Conservation (phyloP, 2,888 invertebrate genomes). For the Ormyrus rosae region DNA sequence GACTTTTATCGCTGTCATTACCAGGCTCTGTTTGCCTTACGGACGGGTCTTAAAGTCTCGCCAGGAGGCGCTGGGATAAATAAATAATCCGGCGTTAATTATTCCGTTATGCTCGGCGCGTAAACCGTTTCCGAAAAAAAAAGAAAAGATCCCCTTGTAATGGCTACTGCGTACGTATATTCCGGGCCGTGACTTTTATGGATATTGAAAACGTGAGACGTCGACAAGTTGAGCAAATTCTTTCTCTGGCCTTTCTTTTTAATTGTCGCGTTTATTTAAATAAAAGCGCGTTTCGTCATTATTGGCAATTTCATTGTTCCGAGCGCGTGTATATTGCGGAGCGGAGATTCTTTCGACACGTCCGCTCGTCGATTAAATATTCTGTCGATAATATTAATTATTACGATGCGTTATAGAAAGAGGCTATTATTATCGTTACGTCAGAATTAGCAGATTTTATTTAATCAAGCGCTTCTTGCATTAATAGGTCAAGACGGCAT, state of each 20-base stretch:
- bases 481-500: slow-evolving; percentile 47
- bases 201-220: slow-evolving; percentile 14
- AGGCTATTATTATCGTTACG: slow-evolving; percentile 14
- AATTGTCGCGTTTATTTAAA: slow-evolving; percentile 6
- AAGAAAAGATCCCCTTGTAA: neutral
- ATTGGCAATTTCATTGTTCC: slow-evolving; percentile 29
- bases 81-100: slow-evolving; percentile 39
- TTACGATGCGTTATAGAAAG: slow-evolving; percentile 6
- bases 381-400: slow-evolving; percentile 21
- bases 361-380: slow-evolving; percentile 22
- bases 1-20: slow-evolving; percentile 56
- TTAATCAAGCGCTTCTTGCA: slow-evolving; percentile 19
- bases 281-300: slow-evolving; percentile 25
- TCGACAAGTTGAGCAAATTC: neutral
- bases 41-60: slow-evolving; percentile 12
- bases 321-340: neutral
- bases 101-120: slow-evolving; percentile 18
- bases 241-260: neutral
- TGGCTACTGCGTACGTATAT: slow-evolving; percentile 6
- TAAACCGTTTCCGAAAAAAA: neutral
- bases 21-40: slow-evolving; percentile 37
- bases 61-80: slow-evolving; percentile 23
- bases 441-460: slow-evolving; percentile 1
- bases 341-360: slow-evolving; percentile 23
- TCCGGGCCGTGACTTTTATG: slow-evolving; percentile 15